Percentiles rank a stretch among this genome's conserved stretches.
These are phyloP conservation scores for Megalops atlanticus DNA, from an alignment of 2,113 vertebrate species.

Conservation along the genomic window DNA sequence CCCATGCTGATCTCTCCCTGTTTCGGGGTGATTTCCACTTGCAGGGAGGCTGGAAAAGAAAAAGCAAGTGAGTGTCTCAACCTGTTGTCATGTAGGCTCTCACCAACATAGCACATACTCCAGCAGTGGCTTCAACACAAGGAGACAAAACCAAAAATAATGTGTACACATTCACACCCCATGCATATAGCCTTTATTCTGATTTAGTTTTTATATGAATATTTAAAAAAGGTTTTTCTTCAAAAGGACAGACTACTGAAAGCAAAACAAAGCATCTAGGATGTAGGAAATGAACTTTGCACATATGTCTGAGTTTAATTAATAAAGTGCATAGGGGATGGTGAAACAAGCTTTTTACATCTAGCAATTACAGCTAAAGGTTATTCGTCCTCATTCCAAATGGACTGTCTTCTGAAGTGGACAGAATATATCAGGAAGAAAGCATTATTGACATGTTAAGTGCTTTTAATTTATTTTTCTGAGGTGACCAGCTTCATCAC, in stretches of 20 bases:
- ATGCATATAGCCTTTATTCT: no score
- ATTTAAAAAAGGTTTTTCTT: no score
- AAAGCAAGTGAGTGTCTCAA: neutral
- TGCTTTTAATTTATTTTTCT: neutral
- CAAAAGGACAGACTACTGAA: no score
- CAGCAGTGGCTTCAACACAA: conserved; percentile 16
- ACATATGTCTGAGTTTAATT: neutral
- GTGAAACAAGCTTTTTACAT: neutral
- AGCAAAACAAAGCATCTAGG: no score
- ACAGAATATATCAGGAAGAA: no score
- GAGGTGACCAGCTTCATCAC: neutral
- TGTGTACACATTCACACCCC: neutral
- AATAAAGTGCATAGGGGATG: neutral
- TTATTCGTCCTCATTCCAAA: no score
- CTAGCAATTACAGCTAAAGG: neutral
- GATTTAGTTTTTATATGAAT: no score
- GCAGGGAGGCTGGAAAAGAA: conserved; percentile 78
- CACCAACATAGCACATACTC: conserved; percentile 27
- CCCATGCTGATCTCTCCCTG: conserved; percentile 95
- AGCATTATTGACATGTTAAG: neutral
- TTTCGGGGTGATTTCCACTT: conserved; percentile 91
- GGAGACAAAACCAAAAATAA: neutral
- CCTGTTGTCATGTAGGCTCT: neutral
- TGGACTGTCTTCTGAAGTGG: no score
- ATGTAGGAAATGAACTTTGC: neutral